Base-by-base conservation (phyloP, 2,888 invertebrate genomes). In the Dascillus cervinus region DNA sequence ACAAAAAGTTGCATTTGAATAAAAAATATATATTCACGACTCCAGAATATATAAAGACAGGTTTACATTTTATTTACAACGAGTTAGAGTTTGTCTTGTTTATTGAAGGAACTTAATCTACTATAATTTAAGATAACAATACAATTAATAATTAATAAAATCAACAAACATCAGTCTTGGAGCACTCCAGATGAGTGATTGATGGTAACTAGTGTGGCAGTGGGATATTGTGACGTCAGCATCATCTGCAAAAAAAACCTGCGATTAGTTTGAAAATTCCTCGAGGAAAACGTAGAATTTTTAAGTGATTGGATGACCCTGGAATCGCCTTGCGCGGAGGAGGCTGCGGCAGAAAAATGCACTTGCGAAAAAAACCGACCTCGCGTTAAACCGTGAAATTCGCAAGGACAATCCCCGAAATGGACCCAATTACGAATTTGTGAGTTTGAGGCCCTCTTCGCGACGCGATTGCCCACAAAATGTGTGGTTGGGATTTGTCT, bases 151-250 rank as follows among this genome's bases (percentile, higher is more conserved):
- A 56, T 51, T 57, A 58, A 55, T 56, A 60, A 60, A 60, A 63
- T 58, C 60, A 64, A 63, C 60, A 64, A 63, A 58, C 59, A 61
- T 64, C 64, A 64, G 64, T 64, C 64, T 64, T 64, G 55, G 54
- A 56, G 51, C 56, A 58, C 60, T 62, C 60, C 62, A 54, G 57
- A 54, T 57, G 50, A 51, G 52, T 55, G 58, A 51, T 47, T 46
- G 41, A 50, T 56, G 64, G 64, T 64, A 64, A 64, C 64, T 64
- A 46, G 50, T 55, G 63, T 62, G 64, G 63, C 63, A 64, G 63
- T 64, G 64, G 42, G 32, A 50, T 56, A 50, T 55, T 44, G 8
- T 36, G 46, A 39, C 47, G 43, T 45, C 38, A 38, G 34, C 46
- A 37, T 48, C 44, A 55, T 53, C 61, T 61, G 60, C n/a, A 61